These are phyloP conservation scores for Eristalinus aeneus DNA, from an alignment of 2,888 invertebrate genomes.

Conservation along the genomic window DNA sequence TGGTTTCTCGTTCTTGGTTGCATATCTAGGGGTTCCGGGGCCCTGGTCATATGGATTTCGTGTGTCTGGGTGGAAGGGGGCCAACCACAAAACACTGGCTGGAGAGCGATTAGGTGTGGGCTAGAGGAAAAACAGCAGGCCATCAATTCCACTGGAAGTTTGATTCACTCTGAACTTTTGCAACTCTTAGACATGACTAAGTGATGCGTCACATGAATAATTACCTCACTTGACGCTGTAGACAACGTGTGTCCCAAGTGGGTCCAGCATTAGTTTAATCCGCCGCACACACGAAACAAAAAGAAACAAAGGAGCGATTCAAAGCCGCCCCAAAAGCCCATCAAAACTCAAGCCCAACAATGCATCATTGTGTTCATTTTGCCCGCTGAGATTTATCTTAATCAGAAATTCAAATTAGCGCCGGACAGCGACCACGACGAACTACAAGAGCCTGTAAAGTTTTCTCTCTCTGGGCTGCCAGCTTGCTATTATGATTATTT, in stretches of 20 bases:
- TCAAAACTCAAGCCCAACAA: neutral
- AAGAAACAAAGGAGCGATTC: neutral
- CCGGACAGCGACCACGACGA: conserved; percentile 2
- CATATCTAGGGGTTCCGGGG: neutral
- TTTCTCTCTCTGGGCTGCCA: neutral
- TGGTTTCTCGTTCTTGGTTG: neutral
- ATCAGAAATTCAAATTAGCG: conserved; percentile 55
- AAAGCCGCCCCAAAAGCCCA: neutral
- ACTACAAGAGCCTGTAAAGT: conserved; percentile 42
- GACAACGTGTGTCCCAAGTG: neutral
- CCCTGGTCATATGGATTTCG: neutral
- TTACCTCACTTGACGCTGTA: no score
- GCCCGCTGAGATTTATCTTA: conserved; percentile 39
- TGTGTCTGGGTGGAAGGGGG: no score
- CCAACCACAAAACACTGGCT: no score
- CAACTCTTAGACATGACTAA: no score
- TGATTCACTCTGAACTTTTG: no score
- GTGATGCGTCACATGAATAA: neutral
- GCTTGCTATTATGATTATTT: no score
- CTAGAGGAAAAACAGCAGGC: no score
- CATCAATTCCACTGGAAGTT: no score
- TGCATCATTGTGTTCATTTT: conserved; percentile 18
- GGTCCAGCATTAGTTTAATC: neutral
- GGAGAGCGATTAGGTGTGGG: no score
- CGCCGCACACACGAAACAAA: no score